Evolutionary conservation across 2,113 vertebrate species (phyloP), one percentile per base, ranked within the genome.

Genomic region (Varanus komodoensis): DNA sequence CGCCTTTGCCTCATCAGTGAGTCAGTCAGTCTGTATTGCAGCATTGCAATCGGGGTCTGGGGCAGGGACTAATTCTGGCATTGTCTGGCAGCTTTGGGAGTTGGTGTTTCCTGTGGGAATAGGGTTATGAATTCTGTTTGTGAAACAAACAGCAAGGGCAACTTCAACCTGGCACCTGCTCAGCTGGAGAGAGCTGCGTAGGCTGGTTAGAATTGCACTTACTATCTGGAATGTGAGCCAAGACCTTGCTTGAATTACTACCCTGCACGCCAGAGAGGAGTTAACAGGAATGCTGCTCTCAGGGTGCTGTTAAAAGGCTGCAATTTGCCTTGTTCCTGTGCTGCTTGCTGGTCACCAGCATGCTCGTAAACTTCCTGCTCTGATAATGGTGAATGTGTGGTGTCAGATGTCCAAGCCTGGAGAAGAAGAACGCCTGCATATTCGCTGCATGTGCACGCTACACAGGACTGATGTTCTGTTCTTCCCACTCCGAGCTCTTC

Each of bases 331-430:
- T 44, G 73, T 73, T 68, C 89, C 52, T 34, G 25, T 69, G 19
- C 44, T 69, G 61, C 1, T 52, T 93, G 5, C 1, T 2, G 84
- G 73, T 29, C 68, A 71, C 82, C 19, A 12, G 21, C 44, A 8
- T 87, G 7, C 19, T 79, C 54, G 11, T 85, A 54, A 52, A 67
- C 84, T n/a, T 71, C 44, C 68, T 81, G 15, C 86, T 91, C 73
- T 57, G 73, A 44, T 57, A 71, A 71, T 57, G 27, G 81, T 64
- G 79, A 78, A 69, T 77, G 38, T n/a, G n/a, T 77, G 61, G 80
- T 78, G 57, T 87, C 85, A 82, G 27, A 82, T 78, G 85, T 74
- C n/a, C 89, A 87, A 34, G 52, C 52, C 52, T 81, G 38, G 89
- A 61, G 38, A 12, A 73, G 48, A 64, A 38, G 12, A 78, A 73